These are phyloP conservation scores for Torymus aiolomorphi DNA, from an alignment of 2,888 invertebrate species.

Conservation along the genomic window DNA sequence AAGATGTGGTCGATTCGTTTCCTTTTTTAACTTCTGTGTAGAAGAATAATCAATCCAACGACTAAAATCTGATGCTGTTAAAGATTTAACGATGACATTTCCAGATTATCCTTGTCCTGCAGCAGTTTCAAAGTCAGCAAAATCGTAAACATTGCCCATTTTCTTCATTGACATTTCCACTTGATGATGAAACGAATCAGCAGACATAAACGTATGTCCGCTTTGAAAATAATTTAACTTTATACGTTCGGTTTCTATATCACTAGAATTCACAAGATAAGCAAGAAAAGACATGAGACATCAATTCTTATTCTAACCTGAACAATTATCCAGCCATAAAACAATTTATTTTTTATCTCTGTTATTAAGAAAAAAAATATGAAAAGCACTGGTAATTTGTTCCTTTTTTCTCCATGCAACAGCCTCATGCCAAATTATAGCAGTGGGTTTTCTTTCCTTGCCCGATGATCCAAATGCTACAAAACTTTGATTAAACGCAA, in stretches of 20 bases:
- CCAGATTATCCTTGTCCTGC: constrained; percentile 33
- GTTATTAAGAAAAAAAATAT: no score
- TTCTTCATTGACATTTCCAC: constrained; percentile 52
- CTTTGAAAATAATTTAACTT: constrained; percentile 20
- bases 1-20: no score
- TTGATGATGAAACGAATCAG: constrained; percentile 50
- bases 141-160: constrained; percentile 49
- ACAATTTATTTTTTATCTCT: constrained; percentile 30
- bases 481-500: no score
- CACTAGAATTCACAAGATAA: constrained; percentile 39
- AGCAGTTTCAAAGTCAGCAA: constrained; percentile 38
- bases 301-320: constrained; percentile 36
- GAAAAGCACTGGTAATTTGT: no score
- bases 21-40: no score
- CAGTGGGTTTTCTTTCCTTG: no score
- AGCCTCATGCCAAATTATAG: no score
- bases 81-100: no score
- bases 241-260: constrained; percentile 22
- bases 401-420: no score
- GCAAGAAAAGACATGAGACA: constrained; percentile 31
- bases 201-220: constrained; percentile 49
- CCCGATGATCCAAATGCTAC: no score
- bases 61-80: no score
- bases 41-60: no score
- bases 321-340: constrained; percentile 45